A percentile compares a stretch with the other conserved stretches of the same genome.
These are phyloP conservation scores for Troides aeacus DNA, from an alignment of 2,888 invertebrate species.

Conservation along the genomic window DNA sequence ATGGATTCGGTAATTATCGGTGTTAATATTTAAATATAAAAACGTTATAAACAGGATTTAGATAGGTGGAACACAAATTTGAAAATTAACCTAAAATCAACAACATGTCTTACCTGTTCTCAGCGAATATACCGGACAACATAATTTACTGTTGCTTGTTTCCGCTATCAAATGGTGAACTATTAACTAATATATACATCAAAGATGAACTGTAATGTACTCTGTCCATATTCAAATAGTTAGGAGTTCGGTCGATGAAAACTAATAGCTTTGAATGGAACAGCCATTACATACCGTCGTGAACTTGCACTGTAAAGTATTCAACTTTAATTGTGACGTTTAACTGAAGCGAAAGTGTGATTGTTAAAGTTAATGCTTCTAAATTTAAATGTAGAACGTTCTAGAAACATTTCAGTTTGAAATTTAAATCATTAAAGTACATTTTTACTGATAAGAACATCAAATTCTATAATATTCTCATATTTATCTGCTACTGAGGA, in stretches of 20 bases:
- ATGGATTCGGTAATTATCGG: not conserved
- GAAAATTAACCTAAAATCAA: conserved; percentile 11
- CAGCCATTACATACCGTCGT: conserved; percentile 4
- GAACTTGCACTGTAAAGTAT: conserved; percentile 3
- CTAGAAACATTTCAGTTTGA: not conserved
- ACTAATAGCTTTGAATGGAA: conserved; percentile 3
- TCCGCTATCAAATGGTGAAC: conserved; percentile 15
- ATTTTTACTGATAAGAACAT: no score
- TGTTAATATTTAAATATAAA: not conserved
- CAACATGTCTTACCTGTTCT: conserved; percentile 5
- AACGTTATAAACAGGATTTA: not conserved
- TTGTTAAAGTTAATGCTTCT: not conserved
- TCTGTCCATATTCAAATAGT: conserved; percentile 8
- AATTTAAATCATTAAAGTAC: not conserved
- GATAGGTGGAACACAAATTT: conserved; percentile 16
- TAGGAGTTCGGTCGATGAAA: conserved; percentile 7
- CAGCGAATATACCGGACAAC: conserved; percentile 8
- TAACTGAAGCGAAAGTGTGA: not conserved
- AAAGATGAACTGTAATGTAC: conserved; percentile 3
- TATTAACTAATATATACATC: conserved; percentile 12
- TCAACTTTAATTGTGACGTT: conserved; percentile 9
- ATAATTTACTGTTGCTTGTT: conserved; percentile 3
- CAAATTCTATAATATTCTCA: no score
- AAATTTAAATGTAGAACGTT: not conserved
- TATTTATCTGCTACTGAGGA: no score